A percentile compares a stretch with the other conserved stretches of the same genome.
These are phyloP conservation scores for Ariolimax columbianus DNA, from an alignment of 2,888 invertebrate species.

Conservation along the genomic window DNA sequence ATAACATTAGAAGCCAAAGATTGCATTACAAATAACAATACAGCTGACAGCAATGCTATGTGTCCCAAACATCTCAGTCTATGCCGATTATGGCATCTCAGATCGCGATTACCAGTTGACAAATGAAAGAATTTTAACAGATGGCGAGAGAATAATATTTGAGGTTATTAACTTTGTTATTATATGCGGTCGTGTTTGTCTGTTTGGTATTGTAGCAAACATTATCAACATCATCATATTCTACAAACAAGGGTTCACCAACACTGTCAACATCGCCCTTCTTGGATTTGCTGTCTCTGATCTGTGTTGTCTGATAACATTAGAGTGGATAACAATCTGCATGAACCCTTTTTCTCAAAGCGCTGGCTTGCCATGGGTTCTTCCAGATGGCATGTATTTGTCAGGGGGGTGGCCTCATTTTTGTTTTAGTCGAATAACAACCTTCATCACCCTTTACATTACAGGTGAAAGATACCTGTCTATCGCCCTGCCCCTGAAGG, in stretches of 20 bases:
- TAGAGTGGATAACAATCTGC: slow-evolving; percentile 11
- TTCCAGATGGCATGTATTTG: background rate
- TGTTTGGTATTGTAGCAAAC: background rate
- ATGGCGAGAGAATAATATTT: background rate
- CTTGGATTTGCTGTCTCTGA: background rate
- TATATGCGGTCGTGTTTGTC: background rate
- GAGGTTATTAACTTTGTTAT: background rate
- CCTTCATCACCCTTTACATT: background rate
- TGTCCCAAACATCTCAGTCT: too few species aligned
- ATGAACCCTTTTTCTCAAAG: background rate
- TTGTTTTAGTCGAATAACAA: background rate
- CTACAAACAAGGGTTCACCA: background rate
- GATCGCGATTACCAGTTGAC: too few species aligned
- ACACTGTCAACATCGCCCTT: background rate
- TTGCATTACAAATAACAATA: too few species aligned
- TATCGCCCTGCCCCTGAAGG: slow-evolving; percentile 13
- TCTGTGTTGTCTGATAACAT: background rate
- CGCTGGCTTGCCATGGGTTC: background rate
- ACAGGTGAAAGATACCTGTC: background rate
- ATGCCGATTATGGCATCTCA: too few species aligned
- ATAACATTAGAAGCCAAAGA: too few species aligned
- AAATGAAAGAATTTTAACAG: background rate
- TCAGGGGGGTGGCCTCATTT: slow-evolving; percentile 8
- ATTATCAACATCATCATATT: background rate
- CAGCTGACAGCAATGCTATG: too few species aligned